phyloP scores from a whole-genome alignment of 2,113 vertebrate genomes.

The Carassius auratus region DNA sequence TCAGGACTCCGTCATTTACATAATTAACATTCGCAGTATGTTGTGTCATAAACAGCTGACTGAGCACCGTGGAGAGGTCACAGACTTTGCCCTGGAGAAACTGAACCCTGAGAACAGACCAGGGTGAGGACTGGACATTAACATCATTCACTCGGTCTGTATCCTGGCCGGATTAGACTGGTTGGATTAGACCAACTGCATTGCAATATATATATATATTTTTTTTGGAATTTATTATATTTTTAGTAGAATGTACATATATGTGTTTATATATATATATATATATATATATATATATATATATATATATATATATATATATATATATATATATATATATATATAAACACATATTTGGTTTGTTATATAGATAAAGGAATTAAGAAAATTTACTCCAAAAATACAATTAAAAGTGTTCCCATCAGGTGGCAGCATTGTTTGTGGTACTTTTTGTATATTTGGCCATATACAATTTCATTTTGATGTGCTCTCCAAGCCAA shows the following conservation, averaged over 20 bases:
- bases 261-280: no score
- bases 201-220: no score
- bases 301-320: no score
- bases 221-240: no score
- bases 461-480: neutral
- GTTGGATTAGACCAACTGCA: no score
- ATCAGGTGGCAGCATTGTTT: conserved; percentile 49
- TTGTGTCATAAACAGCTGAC: conserved; percentile 93
- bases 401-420: neutral
- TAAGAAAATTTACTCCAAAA: neutral
- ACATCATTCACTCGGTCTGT: neutral
- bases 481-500: conserved; percentile 48
- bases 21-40: conserved; percentile 87
- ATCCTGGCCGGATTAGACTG: no score
- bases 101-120: conserved; percentile 52
- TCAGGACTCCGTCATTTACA: conserved; percentile 89
- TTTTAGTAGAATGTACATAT: no score
- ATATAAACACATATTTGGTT: no score
- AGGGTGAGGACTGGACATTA: conserved; percentile 64
- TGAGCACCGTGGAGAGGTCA: conserved; percentile 83
- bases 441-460: neutral
- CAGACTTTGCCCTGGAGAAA: conserved; percentile 74
- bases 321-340: no score
- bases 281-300: no score
- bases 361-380: neutral